Base-by-base conservation (phyloP, 2,797 vertebrate species). In the Notoglanidium macrostoma region DNA sequence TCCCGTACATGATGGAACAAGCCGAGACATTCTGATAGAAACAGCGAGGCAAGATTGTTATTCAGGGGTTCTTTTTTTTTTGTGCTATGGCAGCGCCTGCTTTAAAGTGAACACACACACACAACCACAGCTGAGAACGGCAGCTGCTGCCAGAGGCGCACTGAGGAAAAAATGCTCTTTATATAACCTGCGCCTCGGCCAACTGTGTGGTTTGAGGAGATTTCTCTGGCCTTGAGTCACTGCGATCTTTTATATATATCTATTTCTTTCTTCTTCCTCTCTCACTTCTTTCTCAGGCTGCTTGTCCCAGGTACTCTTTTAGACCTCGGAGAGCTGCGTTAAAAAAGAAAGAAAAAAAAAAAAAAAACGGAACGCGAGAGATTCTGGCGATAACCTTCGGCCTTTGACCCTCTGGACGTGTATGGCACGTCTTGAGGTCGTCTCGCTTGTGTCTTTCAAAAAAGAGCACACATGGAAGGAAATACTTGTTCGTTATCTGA, bases 221-320 rank as follows among this genome's bases (percentile, higher is more conserved):
- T 95, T 92, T 95, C 92, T 95, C 88, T 86, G 84, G 86, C 91
- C 92, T 94, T 95, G 91, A 93, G 93, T 95, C 94, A 95, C 90
- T 68, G 88, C 87, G 72, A 92, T 90, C 91, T 88, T 74, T 87
- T 74, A 49, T 68, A 11, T 54, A 49, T 72, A 19, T 29, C 11
- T 74, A 19, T 82, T 6, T 61, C 0, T 74, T 15, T 80, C 32
- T 74, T 79, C 67, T 72, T 40, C n/a, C n/a, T 76, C 29, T 54
- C 73, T 88, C 55, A 59, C 83, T 89, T 77, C 46, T 46, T 46
- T 46, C 7, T 46, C 83, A 65, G 26, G 35, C 85, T 80, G 65
- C 63, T 83, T 82, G 68, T 84, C 83, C 74, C 78, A 44, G 73
- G 26, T 85, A 49, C 83, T 77, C 83, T 77, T 85, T 83, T 54